Evolutionary conservation across 2,888 invertebrate species (phyloP).

Genomic region (Temnothorax unifasciatus): DNA sequence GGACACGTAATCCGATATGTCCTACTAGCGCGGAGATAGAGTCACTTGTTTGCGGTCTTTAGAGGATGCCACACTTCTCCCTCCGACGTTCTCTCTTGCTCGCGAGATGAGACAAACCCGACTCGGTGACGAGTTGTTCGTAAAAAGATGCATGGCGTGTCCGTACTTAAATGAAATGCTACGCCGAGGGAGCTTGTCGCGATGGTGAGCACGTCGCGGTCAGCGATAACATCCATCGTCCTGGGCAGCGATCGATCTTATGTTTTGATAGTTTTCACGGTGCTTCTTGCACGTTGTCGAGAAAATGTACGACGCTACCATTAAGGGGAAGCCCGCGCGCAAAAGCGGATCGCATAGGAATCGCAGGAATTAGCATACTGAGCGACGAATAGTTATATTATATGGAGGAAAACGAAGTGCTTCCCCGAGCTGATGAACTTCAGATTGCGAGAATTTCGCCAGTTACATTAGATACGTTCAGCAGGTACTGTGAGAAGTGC

Average conservation of each 20-base stretch:
- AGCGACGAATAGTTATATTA: conserved; percentile 12
- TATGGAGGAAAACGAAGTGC: neutral
- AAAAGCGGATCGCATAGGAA: conserved; percentile 12
- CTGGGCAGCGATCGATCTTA: conserved; percentile 52
- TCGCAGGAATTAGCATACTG: conserved; percentile 33
- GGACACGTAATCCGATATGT: conserved; percentile 83
- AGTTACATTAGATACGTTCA: conserved; percentile 8
- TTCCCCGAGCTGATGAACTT: neutral
- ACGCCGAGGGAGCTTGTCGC: conserved; percentile 34
- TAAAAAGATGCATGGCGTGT: conserved; percentile 73
- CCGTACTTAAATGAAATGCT: conserved; percentile 55
- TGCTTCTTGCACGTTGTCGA: neutral
- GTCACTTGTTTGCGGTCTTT: conserved; percentile 79
- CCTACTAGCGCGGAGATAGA: conserved; percentile 82
- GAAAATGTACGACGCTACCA: neutral
- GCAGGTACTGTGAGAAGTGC: conserved; percentile 3
- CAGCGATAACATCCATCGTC: conserved; percentile 58
- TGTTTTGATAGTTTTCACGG: conserved; percentile 42
- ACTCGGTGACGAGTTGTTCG: conserved; percentile 81
- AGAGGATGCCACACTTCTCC: conserved; percentile 52
- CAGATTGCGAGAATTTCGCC: conserved; percentile 1
- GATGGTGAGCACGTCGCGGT: conserved; percentile 36
- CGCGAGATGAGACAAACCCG: conserved; percentile 81
- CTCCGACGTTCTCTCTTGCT: neutral
- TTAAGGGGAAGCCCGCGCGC: neutral